Base-by-base conservation (phyloP, 1,140 invertebrate species). In the Musca domestica region DNA sequence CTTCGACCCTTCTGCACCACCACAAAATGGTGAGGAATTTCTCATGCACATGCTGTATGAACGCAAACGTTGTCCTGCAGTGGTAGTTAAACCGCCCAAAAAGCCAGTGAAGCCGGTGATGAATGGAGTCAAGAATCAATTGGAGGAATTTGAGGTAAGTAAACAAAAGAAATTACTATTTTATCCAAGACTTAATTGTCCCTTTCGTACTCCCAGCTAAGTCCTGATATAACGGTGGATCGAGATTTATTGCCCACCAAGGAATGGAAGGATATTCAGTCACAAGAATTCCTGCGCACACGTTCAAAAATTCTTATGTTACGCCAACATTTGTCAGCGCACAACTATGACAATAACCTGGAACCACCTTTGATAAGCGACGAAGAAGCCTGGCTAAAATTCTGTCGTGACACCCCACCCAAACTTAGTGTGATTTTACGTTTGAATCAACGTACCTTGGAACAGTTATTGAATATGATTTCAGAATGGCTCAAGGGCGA, bases 41-140 rank as follows among this genome's bases (percentile, higher is more conserved):
- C 54, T 81, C 10, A 80, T 68, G 70, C 76, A 78, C 67, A 78
- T 81, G 74, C 17, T 76, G 9, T 78, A 81, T 49, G 79, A 81
- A 48, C 71, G 79, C 9, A 76, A 78, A 66, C 70, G 69, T 3
- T 81, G 77, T 10, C 79, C 79, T 0, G 79, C 76, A 0, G 74
- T 81, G 5, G 73, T 81, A 0, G 76, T 74, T 22, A 79, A 77
- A 15, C 71, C 72, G 14, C 74, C 71, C 0, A 69, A 54, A n/a
- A 69, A 56, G 6, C n/a, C n/a, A n/a, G 30, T 48, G 30, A 30
- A 64, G 10, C 34, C 34, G 34, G 34, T 41, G 10, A 41, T 41
- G 10, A 41, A 41, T 41, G 34, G 34, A 9, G 23, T 23, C 51
- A 52, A 20, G 2, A 52, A 20, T 9, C 51, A 52, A 52, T 9